Percentiles rank a stretch among this genome's conserved stretches.
Conservation (phyloP, 2,797 vertebrate species). For the Sebastolobus alascanus region DNA sequence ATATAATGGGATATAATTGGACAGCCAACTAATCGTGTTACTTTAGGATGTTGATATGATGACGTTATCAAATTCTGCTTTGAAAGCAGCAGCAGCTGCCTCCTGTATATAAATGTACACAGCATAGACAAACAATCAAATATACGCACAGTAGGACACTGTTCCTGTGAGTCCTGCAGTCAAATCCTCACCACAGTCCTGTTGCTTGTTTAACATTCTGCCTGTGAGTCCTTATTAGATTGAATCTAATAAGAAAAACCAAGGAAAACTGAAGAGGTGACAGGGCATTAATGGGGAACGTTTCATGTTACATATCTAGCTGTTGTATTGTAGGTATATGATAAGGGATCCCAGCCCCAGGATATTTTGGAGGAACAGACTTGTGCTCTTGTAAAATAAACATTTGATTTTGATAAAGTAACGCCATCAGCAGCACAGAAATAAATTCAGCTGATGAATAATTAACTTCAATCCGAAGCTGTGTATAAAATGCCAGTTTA, state of each 20-base stretch:
- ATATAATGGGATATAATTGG: not conserved
- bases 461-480: not conserved
- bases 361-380: not conserved
- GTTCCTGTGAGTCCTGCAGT: not conserved
- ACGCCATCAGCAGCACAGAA: not conserved
- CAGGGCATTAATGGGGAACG: not conserved
- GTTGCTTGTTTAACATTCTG: not conserved
- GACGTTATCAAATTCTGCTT: not conserved
- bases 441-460: not conserved
- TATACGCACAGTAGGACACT: too few relatives aligned
- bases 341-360: not conserved
- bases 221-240: not conserved
- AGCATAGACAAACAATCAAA: not conserved
- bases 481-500: not conserved
- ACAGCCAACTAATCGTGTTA: not conserved
- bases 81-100: not conserved
- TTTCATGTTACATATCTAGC: not conserved
- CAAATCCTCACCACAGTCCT: not conserved
- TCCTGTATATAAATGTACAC: not conserved
- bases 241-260: not conserved
- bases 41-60: not conserved
- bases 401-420: not conserved
- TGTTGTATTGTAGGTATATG: not conserved
- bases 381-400: not conserved
- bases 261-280: not conserved